Evolutionary conservation across 2,113 vertebrate species (phyloP).

Genomic region (Xyliphius kryptos): DNA sequence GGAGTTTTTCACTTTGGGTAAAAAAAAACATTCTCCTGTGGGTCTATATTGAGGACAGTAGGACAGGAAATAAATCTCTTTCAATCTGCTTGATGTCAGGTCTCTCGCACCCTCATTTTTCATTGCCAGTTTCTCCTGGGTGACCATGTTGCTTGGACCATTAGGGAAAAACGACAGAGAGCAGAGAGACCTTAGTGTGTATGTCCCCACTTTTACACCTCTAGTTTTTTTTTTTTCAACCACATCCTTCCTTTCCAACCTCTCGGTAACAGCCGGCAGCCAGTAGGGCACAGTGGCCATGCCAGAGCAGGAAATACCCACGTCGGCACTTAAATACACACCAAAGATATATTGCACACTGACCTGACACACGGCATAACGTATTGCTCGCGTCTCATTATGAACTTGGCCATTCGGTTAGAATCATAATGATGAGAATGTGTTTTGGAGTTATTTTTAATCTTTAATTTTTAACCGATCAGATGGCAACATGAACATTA

Average conservation of each 20-base stretch:
- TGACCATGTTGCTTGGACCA: constrained; percentile 55
- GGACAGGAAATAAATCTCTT: constrained; percentile 22
- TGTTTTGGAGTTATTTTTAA: too few relatives aligned
- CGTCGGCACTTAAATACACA: constrained; percentile 45
- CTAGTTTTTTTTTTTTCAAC: too few relatives aligned
- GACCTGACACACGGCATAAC: constrained; percentile 4
- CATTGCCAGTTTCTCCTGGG: constrained; percentile 22
- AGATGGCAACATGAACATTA: too few relatives aligned
- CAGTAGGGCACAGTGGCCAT: constrained; percentile 64
- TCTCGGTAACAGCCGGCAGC: constrained; percentile 68
- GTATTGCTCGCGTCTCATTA: too few relatives aligned
- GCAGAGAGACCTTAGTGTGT: constrained; percentile 44
- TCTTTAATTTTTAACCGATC: too few relatives aligned
- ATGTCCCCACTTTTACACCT: constrained; percentile 29
- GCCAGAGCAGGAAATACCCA: constrained; percentile 57
- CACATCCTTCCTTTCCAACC: constrained; percentile 30
- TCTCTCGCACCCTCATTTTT: background rate
- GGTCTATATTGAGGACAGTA: constrained; percentile 11
- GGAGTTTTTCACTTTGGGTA: too few relatives aligned
- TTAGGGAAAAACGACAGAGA: constrained; percentile 43
- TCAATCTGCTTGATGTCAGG: background rate
- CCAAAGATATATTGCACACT: constrained; percentile 5
- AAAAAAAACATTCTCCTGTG: too few relatives aligned
- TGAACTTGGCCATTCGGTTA: too few relatives aligned
- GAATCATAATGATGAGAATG: too few relatives aligned